These are phyloP conservation scores for Chionis minor DNA, from an alignment of 2,113 vertebrate species.

Conservation along the genomic window DNA sequence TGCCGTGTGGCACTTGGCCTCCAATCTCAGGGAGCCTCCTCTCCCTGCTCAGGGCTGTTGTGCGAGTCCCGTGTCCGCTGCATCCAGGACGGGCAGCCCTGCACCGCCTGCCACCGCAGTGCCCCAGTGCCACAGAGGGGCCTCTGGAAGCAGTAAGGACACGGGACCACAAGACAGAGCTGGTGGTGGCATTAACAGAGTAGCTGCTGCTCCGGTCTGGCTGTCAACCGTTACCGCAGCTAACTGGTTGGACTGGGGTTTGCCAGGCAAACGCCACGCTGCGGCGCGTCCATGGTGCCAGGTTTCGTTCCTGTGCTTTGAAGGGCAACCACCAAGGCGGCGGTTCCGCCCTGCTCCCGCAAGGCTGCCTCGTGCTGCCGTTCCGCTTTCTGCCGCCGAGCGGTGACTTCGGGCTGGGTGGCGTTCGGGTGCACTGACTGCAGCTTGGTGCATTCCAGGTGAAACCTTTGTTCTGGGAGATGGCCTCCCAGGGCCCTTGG, in stretches of 20 bases:
- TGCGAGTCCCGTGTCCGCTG: not conserved
- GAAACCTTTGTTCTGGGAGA: conserved; percentile 85
- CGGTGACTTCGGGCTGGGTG: not conserved
- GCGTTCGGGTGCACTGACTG: conserved; percentile 27
- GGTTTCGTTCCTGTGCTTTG: not conserved
- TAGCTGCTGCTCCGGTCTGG: not conserved
- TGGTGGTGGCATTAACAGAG: not conserved
- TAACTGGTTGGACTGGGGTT: not conserved
- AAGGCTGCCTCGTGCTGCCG: not conserved
- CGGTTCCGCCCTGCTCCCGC: not conserved
- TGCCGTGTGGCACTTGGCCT: too few species aligned
- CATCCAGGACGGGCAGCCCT: not conserved
- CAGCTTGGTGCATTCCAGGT: conserved; percentile 74
- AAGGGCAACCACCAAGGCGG: accelerated
- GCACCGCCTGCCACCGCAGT: accelerated
- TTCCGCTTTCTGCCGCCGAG: not conserved
- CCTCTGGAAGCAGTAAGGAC: not conserved
- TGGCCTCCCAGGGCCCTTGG: conserved; percentile 71
- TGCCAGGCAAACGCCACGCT: not conserved
- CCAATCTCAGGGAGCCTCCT: accelerated
- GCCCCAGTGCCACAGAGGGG: not conserved
- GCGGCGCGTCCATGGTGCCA: not conserved
- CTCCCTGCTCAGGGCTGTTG: not conserved
- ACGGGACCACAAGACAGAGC: not conserved
- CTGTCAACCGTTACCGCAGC: accelerated